phyloP scores from a whole-genome alignment of 2,113 vertebrate species.

The Sinocyclocheilus rhinocerous region DNA sequence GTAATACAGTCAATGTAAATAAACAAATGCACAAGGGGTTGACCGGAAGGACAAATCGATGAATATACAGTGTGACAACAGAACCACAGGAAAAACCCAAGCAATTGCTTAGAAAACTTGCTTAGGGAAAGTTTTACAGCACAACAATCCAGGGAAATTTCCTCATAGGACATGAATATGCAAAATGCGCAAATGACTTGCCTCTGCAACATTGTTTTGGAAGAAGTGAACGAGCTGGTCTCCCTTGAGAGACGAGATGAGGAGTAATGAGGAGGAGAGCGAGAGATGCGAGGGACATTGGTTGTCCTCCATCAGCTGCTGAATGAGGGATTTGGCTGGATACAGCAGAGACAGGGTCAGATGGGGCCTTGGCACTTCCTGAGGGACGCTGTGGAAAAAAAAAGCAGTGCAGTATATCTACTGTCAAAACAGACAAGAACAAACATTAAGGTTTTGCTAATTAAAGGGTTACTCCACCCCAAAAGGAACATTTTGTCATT shows the following conservation, averaged over 20 bases:
- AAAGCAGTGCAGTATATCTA: not conserved
- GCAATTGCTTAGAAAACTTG: not conserved
- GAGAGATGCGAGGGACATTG: slow-evolving; percentile 84
- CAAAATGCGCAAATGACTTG: slow-evolving; percentile 58
- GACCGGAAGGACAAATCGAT: not conserved
- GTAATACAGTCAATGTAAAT: slow-evolving; percentile 10
- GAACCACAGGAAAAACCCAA: not conserved
- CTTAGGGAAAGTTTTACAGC: not conserved
- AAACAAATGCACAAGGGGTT: not conserved
- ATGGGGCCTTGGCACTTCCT: slow-evolving; percentile 62
- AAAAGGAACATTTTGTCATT: too few relatives aligned
- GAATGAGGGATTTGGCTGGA: slow-evolving; percentile 77
- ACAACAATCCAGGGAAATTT: not conserved
- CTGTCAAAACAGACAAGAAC: not conserved
- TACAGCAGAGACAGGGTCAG: slow-evolving; percentile 75
- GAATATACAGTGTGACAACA: not conserved
- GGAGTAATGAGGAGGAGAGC: slow-evolving; percentile 79
- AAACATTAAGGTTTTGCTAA: not conserved
- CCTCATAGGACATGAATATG: not conserved
- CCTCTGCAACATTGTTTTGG: slow-evolving; percentile 87
- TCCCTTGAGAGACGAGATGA: slow-evolving; percentile 82
- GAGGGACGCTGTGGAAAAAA: slow-evolving; percentile 67
- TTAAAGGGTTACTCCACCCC: not conserved
- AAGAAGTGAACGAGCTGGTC: slow-evolving; percentile 82
- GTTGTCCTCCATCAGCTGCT: slow-evolving; percentile 86